Percentiles rank a stretch among this genome's conserved stretches.
These are phyloP conservation scores for Euproctis similis DNA, from an alignment of 2,888 invertebrate species.

Conservation along the genomic window DNA sequence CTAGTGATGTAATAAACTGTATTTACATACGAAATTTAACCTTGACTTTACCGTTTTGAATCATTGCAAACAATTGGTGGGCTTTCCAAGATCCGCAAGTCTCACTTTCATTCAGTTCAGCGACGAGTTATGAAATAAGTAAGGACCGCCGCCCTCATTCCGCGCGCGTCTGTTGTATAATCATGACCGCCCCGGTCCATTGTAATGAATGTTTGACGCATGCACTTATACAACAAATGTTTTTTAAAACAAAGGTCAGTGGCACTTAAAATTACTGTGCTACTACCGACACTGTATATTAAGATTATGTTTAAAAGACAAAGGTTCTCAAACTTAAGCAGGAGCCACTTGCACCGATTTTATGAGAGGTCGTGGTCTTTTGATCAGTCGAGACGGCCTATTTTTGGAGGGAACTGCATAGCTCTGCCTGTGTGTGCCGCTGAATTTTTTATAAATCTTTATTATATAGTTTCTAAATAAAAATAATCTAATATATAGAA, in stretches of 20 bases:
- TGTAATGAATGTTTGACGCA: slow-evolving; percentile 40
- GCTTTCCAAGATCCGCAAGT: slow-evolving; percentile 35
- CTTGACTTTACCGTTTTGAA: slow-evolving; percentile 2
- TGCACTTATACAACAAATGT: slow-evolving; percentile 38
- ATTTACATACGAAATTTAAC: slow-evolving; percentile 4
- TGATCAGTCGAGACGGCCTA: too few relatives aligned
- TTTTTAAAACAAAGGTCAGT: slow-evolving; percentile 44
- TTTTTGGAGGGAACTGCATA: too few relatives aligned
- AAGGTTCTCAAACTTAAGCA: too few relatives aligned
- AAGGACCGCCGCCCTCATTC: slow-evolving; percentile 51
- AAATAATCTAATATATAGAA: too few relatives aligned
- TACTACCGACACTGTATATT: too few relatives aligned
- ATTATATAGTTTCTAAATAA: too few relatives aligned
- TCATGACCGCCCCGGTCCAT: slow-evolving; percentile 35
- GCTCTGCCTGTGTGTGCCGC: too few relatives aligned
- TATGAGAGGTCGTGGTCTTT: too few relatives aligned
- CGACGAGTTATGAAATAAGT: slow-evolving; percentile 48
- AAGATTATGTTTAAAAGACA: too few relatives aligned
- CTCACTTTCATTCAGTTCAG: slow-evolving; percentile 38
- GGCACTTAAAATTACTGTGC: slow-evolving; percentile 30
- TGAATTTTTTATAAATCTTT: too few relatives aligned
- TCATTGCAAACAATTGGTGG: slow-evolving; percentile 18
- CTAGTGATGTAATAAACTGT: too few relatives aligned
- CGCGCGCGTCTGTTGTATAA: slow-evolving; percentile 44
- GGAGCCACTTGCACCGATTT: too few relatives aligned